Evolutionary conservation across 1,140 invertebrate genomes (phyloP).

Genomic region (Drosophila teissieri): DNA sequence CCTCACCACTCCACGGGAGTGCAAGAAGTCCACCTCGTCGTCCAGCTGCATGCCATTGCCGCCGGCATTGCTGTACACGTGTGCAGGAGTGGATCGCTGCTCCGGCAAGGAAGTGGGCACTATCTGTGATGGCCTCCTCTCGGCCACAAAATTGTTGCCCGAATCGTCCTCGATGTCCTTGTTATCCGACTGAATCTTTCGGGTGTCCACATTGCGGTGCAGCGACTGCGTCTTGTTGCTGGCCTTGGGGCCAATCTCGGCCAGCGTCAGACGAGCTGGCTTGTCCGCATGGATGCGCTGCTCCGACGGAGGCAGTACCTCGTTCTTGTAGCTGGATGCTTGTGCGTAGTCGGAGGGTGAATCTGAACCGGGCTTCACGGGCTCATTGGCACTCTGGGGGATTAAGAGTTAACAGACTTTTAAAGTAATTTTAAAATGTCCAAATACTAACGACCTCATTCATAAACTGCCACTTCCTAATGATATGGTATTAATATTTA

Average conservation of each 20-base stretch:
- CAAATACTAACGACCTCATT: too few species aligned
- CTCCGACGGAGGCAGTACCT: constrained; percentile 48
- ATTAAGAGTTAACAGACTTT: neutral
- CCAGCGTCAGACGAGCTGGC: constrained; percentile 11
- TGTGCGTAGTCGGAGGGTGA: constrained; percentile 57
- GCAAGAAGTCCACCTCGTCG: constrained; percentile 80
- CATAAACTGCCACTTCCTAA: too few species aligned
- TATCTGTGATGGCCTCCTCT: constrained; percentile 63
- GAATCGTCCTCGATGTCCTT: constrained; percentile 84
- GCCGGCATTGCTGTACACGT: constrained; percentile 83
- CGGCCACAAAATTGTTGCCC: constrained; percentile 80
- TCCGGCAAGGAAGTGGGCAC: constrained; percentile 77
- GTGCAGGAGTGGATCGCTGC: constrained; percentile 76
- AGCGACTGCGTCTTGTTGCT: constrained; percentile 58
- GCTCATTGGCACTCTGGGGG: constrained; percentile 68
- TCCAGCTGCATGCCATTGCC: constrained; percentile 79
- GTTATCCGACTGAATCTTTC: constrained; percentile 84
- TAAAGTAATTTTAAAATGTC: too few species aligned
- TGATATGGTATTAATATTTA: too few species aligned
- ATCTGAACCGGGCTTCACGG: constrained; percentile 54
- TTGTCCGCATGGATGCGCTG: constrained; percentile 12
- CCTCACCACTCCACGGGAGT: constrained; percentile 63
- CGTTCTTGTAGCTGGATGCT: constrained; percentile 71
- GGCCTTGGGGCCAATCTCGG: constrained; percentile 22
- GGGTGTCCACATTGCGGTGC: constrained; percentile 77